Base-by-base conservation (phyloP, 2,888 invertebrate genomes). In the Lasioglossum marginatum region DNA sequence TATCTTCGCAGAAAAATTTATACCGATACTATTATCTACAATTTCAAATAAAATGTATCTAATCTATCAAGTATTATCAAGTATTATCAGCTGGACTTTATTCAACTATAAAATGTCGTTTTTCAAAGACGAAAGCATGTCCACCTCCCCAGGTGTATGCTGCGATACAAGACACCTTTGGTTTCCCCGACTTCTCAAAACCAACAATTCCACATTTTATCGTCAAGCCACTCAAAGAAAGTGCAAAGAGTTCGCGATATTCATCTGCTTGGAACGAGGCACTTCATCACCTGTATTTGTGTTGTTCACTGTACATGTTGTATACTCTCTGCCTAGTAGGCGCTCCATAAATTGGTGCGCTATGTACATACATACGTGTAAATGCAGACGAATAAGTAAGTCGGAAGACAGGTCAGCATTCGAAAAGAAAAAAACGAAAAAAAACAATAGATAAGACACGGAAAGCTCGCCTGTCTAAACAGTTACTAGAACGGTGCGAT, bases 401-500 rank as follows among this genome's bases (percentile, higher is more conserved):
- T 91, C 75, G 72, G 80, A 77, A 80, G 76, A 81, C 79, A 87
- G 89, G 88, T 88, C 72, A 82, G 80, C 85, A 16, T 90, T 91
- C 85, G 14, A 45, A n/a, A 71, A 23, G 48, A 60, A 60, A 43
- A 81, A 16, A 37, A n/a, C 34, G 2, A 10, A 6, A 68, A 40
- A 52, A 16, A 5, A n/a, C n/a, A 27, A 1, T 8, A 12, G 23
- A 14, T 14, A 63, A 27, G 23, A n/a, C 16, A 37, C 19, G n/a
- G 81, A 92, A 92, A 85, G 88, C 83, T 89, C 37, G 87, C 88
- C 91, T 90, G 88, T 82, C 90, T 82, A 80, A 27, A 5, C 34
- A 48, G 8, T 68, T 3, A 19, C 10, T 14, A 14, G 63, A 57
- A 52, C 34, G 16, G 6, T 12, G 5, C 3, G 10, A 12, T 80